Evolutionary conservation across 2,888 invertebrate genomes (phyloP).

Genomic region (Cantharis rufa): DNA sequence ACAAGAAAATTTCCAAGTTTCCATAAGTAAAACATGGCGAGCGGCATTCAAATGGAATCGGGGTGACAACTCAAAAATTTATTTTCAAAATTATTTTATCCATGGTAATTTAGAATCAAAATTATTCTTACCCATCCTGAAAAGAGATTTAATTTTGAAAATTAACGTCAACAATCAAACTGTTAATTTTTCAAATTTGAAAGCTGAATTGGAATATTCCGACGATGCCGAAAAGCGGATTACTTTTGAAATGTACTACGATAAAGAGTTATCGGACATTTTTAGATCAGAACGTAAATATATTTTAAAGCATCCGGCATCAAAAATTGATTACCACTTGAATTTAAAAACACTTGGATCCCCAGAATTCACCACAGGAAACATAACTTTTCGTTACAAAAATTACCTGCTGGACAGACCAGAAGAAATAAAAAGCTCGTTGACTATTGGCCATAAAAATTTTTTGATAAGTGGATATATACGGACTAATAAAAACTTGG

Average conservation of each 20-base stretch:
- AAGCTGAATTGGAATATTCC: slow-evolving; percentile 33
- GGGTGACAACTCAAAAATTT: slow-evolving; percentile 8
- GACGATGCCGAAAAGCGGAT: slow-evolving; percentile 26
- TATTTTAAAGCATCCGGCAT: slow-evolving; percentile 34
- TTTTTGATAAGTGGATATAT: slow-evolving; percentile 34
- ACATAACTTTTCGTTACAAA: slow-evolving; percentile 29
- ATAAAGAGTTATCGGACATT: slow-evolving; percentile 18
- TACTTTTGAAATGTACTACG: slow-evolving; percentile 34
- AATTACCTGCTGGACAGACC: slow-evolving; percentile 28
- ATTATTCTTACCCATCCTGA: slow-evolving; percentile 24
- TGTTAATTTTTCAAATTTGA: slow-evolving; percentile 26
- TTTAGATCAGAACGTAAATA: slow-evolving; percentile 28
- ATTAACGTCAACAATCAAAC: slow-evolving; percentile 25
- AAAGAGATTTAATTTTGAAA: slow-evolving; percentile 30
- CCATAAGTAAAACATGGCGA: slow-evolving; percentile 5
- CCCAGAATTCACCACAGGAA: slow-evolving; percentile 30
- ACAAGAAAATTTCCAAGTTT: not conserved
- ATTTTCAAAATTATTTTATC: slow-evolving; percentile 17
- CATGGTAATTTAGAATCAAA: slow-evolving; percentile 29
- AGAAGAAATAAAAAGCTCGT: slow-evolving; percentile 33
- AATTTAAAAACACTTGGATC: slow-evolving; percentile 28
- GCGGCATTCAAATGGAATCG: slow-evolving; percentile 28
- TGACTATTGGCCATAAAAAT: slow-evolving; percentile 33
- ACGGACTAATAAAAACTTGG: slow-evolving; percentile 30
- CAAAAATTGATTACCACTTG: slow-evolving; percentile 36